Base-by-base conservation (phyloP, 2,888 invertebrate species). In the Apodemia mormo region DNA sequence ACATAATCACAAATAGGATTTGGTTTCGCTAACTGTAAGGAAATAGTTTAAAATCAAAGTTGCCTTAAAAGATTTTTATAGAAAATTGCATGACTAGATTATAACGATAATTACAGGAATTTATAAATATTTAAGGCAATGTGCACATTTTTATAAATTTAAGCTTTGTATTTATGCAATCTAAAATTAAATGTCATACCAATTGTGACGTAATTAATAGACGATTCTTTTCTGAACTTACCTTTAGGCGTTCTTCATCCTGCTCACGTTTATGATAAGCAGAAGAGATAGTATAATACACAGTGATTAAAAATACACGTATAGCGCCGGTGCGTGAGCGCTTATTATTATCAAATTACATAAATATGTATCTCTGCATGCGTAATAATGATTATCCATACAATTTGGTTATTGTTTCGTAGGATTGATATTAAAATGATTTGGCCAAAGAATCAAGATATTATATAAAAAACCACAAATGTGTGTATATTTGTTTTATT, bases 241-340 rank as follows among this genome's bases (percentile, higher is more conserved):
- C 22, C 52, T 22, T 54, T 54, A 54, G 52, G 52, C 52, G 52
- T 58, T 58, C 12, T 58, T 58, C 58, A 58, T 30, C 58, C 30
- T 30, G 30, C 30, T 12, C 58, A 30, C 58, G 33, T 58, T 5
- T 29, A 12, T 58, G 30, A 58, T 58, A 58, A 58, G 58, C 12
- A 30, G 30, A 56, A 58, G 29, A 58, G 49, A 6, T n/a, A 58
- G 30, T 58, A 58, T 58, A 30, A 58, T 30, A 58, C 30, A 58
- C 30, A 61, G 61, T 61, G 61, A 61, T 61, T 61, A 14, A 61
- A 61, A 61, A 61, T 61, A 29, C 29, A 58, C 30, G 10, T 2
- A 45, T 14, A 49, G 5, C 5, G 22, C 22, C 7, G 6, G n/a
- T 14, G 22, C n/a, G 14, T 49, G 10, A 12, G 49, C 33, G 14